Evolutionary conservation across 2,888 invertebrate genomes (phyloP), one percentile per base, ranked within the genome.

Genomic region (Drosophila neotestacea): DNA sequence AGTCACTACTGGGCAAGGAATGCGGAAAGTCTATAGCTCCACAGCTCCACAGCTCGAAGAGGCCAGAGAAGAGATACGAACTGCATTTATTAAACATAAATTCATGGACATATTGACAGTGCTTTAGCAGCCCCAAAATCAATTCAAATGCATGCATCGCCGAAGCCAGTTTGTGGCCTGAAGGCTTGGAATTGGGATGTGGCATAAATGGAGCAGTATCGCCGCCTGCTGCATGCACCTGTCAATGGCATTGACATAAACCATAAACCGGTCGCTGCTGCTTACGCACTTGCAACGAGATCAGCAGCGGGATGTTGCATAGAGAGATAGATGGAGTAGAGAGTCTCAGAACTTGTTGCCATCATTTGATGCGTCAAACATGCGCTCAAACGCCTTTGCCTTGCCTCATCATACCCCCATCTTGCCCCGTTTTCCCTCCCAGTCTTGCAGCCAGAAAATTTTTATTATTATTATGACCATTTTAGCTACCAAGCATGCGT

Each of bases 391-490:
- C 85, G 85, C 85, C 85, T 85, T 65, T 72, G 73, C 54, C 44
- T 27, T 22, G 38, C 9, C 50, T 22, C n/a, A 6, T 30, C 9
- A 6, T 2, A 4, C 0, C 34, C 13, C 13, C 32, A 16, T 6
- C 13, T 16, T 13, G 50, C 48, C 42, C 4, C 41, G 41, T 6
- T 55, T 38, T 6, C 70, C 56, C 63, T 58, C 58, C 67, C 54
- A 36, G 22, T 22, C 71, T 61, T 66, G 73, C 50, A 28, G 39
- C 41, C 87, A 81, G 85, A 85, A 84, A 85, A 87, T 85, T 89
- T 88, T 85, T 89, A 84, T 84, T 84, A 84, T 84, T 89, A 82
- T 80, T 84, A 89, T 85, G 89, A 89, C 82, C 89, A 84, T 84
- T 84, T 88, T 85, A 77, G 88, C 82, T 83, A 88, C 86, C 88